Percentiles rank a stretch among this genome's conserved stretches.
Evolutionary conservation across 2,888 invertebrate species (phyloP).

Genomic region (Nemurella pictetii): DNA sequence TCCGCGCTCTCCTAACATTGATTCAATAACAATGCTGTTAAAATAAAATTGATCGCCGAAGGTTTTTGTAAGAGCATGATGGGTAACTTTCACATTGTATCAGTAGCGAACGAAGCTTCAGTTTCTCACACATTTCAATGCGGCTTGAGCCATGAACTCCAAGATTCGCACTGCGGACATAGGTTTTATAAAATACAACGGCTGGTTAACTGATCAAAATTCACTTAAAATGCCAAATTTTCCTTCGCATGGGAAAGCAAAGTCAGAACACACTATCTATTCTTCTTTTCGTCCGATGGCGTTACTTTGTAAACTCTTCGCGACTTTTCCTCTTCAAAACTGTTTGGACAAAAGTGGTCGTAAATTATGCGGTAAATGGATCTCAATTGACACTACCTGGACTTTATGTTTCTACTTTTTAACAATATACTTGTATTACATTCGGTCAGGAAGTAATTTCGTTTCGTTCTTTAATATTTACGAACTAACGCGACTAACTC

Average conservation of each 20-base stretch:
- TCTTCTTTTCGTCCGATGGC: neutral
- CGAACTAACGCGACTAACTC: neutral
- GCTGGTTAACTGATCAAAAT: neutral
- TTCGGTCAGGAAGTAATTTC: neutral
- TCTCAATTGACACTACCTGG: neutral
- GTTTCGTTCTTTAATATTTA: neutral
- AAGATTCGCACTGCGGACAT: no score
- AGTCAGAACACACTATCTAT: neutral
- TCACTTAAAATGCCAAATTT: neutral
- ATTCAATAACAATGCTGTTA: no score
- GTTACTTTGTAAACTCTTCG: neutral
- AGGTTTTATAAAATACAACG: neutral
- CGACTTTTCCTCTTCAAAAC: neutral
- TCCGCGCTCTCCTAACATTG: no score
- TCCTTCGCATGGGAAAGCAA: neutral
- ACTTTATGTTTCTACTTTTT: neutral
- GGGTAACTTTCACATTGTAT: neutral
- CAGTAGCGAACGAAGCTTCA: neutral
- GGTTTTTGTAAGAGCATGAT: no score
- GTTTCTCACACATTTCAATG: no score
- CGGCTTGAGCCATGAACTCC: neutral
- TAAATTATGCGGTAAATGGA: neutral
- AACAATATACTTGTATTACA: neutral
- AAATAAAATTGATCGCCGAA: no score
- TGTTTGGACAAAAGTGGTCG: neutral